Percentiles rank a stretch among this genome's conserved stretches.
phyloP scores from a whole-genome alignment of 1,140 invertebrate species.

The Melanaphis sacchari region DNA sequence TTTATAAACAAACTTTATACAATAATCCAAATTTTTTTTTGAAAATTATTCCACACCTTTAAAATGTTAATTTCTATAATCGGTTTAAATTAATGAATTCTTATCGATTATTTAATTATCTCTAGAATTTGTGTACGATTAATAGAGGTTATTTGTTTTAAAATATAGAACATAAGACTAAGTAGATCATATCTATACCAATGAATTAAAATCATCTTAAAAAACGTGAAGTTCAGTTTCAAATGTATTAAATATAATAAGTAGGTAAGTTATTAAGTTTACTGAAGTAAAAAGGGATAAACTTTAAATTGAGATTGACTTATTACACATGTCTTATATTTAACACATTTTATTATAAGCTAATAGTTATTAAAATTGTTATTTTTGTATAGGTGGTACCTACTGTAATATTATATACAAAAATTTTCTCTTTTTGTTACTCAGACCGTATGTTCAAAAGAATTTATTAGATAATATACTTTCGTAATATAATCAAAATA shows the following conservation, averaged over 20 bases:
- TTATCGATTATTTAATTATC: too few species aligned
- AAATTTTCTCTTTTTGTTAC: constrained; percentile 31
- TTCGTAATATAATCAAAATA: background rate
- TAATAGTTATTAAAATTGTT: constrained; percentile 36
- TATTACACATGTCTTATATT: background rate
- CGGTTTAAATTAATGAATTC: too few species aligned
- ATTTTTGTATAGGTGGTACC: background rate
- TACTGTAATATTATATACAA: background rate
- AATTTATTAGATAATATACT: constrained; percentile 16
- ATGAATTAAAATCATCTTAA: background rate
- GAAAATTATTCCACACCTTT: too few species aligned
- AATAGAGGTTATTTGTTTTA: background rate
- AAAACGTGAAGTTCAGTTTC: background rate
- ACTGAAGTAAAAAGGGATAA: background rate
- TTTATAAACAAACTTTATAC: too few species aligned
- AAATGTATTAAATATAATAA: background rate
- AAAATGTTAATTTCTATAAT: too few species aligned
- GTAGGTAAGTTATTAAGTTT: background rate
- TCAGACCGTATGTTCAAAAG: background rate
- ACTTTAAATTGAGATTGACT: background rate
- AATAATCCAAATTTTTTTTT: too few species aligned
- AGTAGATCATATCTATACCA: too few species aligned
- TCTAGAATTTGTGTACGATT: too few species aligned
- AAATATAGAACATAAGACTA: background rate
- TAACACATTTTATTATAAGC: constrained; percentile 21